Percentiles rank a stretch among this genome's conserved stretches.
phyloP scores from a whole-genome alignment of 2,888 invertebrate species.

The Scrobipalpa costella region DNA sequence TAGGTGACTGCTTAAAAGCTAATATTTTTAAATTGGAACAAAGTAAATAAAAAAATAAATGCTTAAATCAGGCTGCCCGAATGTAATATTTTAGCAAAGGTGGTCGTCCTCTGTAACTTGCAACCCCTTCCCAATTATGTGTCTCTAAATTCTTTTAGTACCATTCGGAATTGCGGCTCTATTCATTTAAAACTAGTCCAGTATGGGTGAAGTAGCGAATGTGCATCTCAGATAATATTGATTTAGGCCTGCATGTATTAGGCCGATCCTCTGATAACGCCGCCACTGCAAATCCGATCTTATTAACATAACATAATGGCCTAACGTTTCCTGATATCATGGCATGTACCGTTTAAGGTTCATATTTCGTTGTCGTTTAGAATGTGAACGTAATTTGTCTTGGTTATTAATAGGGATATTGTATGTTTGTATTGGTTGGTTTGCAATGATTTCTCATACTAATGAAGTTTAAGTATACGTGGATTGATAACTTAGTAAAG shows the following conservation, averaged over 20 bases:
- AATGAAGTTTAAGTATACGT: background rate
- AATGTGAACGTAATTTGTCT: slow-evolving; percentile 18
- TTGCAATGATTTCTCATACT: slow-evolving; percentile 8
- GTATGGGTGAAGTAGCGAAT: slow-evolving; percentile 28
- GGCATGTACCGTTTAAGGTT: slow-evolving; percentile 17
- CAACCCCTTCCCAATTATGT: too few relatives aligned
- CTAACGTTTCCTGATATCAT: slow-evolving; percentile 7
- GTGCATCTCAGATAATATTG: slow-evolving; percentile 31
- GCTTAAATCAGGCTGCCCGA: too few relatives aligned
- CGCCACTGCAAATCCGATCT: slow-evolving; percentile 27
- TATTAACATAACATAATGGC: slow-evolving; percentile 27
- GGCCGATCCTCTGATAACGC: slow-evolving; percentile 29
- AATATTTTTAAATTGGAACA: too few relatives aligned
- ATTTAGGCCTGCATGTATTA: slow-evolving; percentile 32
- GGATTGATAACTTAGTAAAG: slow-evolving; percentile 5
- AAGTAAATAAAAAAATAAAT: too few relatives aligned
- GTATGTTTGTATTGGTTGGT: slow-evolving; percentile 7
- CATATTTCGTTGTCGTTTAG: slow-evolving; percentile 20
- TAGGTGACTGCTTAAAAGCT: too few relatives aligned
- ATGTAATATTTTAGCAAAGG: too few relatives aligned
- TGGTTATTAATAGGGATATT: slow-evolving; percentile 22
- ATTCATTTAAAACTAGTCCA: slow-evolving; percentile 24
- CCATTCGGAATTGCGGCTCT: slow-evolving; percentile 33
- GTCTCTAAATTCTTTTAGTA: background rate
- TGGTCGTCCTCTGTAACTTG: too few relatives aligned